Evolutionary conservation across 2,888 invertebrate genomes (phyloP), one percentile per base, ranked within the genome.

Genomic region (Epirrhoe tristata): DNA sequence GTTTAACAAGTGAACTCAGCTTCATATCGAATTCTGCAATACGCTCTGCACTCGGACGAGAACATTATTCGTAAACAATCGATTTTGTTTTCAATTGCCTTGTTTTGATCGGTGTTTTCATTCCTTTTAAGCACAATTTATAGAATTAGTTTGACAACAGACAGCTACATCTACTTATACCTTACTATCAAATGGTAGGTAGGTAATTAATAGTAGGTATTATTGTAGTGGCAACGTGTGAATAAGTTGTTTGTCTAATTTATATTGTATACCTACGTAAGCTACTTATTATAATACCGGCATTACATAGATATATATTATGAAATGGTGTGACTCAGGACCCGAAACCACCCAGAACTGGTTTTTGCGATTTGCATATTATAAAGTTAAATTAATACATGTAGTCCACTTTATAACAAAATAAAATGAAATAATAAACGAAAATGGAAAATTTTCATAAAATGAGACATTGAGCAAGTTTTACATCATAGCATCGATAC

Each of bases 1-100:
- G 90, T 90, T 90, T 87, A 89, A 89, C 88, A 87, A 88, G 88
- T 88, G 87, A 90, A 91, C 86, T 89, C 88, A 86, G 87, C 86
- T 87, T 84, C 86, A 86, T 87, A 87, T 86, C 80, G 81, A 81
- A 81, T 83, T 85, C 80, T 83, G 86, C 82, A 82, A 76, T 78
- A 80, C 77, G 80, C 79, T 59, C 82, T 81, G 83, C 84, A 84
- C 82, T 88, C 83, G 80, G 82, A 80, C 81, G 80, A 73, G 76
- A 75, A 76, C 78, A 78, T 82, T 81, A 82, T 81, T 84, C 81
- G 79, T 76, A 75, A 78, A 79, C 75, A 77, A 78, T 66, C 56
- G 66, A 79, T 80, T 76, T 77, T 73, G 71, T 76, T 73, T 77
- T 72, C 70, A 67, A 73, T 63, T 14, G 66, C 60, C 64, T 66